Percentiles rank a stretch among this genome's conserved stretches.
Conservation (phyloP, 2,888 invertebrate species). For the Megaustenia siamemsis region DNA sequence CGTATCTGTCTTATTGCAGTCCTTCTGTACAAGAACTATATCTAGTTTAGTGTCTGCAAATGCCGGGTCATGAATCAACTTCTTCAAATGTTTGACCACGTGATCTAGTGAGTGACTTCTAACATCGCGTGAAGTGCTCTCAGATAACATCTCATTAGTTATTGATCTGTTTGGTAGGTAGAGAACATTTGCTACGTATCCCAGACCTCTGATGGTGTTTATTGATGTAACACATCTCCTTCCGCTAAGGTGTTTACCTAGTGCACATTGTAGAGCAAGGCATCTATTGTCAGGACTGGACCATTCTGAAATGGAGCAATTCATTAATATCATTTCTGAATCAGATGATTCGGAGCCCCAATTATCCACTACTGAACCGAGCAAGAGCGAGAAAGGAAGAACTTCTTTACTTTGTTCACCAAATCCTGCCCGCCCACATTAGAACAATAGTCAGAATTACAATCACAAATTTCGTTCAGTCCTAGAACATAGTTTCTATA, state of each 20-base stretch:
- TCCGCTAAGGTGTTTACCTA: conserved; percentile 14
- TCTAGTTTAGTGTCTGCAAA: no score
- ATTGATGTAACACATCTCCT: conserved; percentile 15
- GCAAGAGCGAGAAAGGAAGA: neutral
- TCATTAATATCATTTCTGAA: neutral
- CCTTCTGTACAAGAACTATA: no score
- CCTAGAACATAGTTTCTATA: neutral
- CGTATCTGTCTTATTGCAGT: no score
- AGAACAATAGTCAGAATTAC: no score
- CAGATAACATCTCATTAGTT: neutral
- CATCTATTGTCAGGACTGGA: conserved; percentile 21
- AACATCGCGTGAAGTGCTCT: no score
- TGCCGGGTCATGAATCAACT: neutral
- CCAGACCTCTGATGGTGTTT: conserved; percentile 14
- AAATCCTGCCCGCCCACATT: no score
- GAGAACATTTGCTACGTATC: neutral
- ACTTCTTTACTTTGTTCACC: no score
- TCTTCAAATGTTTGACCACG: no score
- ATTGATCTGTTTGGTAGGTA: neutral
- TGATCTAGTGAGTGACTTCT: neutral
- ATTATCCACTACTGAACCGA: neutral
- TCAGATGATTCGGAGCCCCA: neutral
- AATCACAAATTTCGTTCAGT: neutral
- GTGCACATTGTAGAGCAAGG: neutral
- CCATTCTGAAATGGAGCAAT: conserved; percentile 1